Evolutionary conservation across 1,140 invertebrate species (phyloP), one percentile per base, ranked within the genome.

Genomic region (Leptinotarsa undecemlineata): DNA sequence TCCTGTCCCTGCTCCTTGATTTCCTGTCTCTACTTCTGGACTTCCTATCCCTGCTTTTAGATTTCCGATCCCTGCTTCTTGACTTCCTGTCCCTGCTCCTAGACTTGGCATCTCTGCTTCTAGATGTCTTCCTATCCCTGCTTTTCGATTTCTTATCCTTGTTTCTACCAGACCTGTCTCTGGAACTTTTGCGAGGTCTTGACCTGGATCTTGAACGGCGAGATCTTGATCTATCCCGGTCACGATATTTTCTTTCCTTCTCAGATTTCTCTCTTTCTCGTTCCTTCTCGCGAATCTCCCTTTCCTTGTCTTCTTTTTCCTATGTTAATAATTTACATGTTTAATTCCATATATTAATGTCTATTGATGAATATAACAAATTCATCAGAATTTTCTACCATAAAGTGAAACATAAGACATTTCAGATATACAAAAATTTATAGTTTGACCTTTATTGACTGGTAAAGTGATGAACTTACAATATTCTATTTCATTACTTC

Each of bases 291-390:
- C 72, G 66, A 47, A 42, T 79, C 78, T 78, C 73, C 66, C 79
- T 82, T 68, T 92, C 88, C 76, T 90, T 88, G 75, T 93, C 91
- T 85, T 92, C 91, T 78, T 93, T 91, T 82, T 92, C 92, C 91
- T 93, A 78, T 73, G 78, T 60, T 61, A n/a, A 71, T 23, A 71
- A 23, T 23, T 64, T 33, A 5, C 8, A 6, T 42, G 17, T 17
- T 57, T 4, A 57, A 19, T 57, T 57, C 14, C 17, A n/a, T 57
- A 17, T 57, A 57, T 57, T 3, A 33, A 42, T 42, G 33, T 11
- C 1, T 42, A 42, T 42, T 42, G 8, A 42, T 42, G 8, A 42
- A 42, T 42, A 42, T 42, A 11, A 42, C 8, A 42, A 42, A 42
- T 42, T 42, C 6, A 33, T 6, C 8, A 33, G 33, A 33, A 33